Evolutionary conservation across 1,140 invertebrate species (phyloP).

Genomic region (Drosophila mauritiana): DNA sequence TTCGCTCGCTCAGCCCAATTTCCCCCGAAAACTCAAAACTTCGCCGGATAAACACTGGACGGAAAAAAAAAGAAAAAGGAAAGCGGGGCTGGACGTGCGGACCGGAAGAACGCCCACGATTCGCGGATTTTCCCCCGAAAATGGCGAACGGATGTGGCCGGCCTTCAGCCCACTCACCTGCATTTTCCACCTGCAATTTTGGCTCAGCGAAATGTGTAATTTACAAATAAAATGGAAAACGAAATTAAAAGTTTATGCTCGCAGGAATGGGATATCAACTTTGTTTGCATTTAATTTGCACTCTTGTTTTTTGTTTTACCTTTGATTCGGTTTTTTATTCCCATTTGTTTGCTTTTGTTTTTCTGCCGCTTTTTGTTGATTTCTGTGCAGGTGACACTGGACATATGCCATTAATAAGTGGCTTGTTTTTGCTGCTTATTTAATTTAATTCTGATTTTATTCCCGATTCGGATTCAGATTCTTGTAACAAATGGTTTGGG

Average conservation of each 20-base stretch:
- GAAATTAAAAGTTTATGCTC: conserved; percentile 19
- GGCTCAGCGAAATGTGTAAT: conserved; percentile 39
- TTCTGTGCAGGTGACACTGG: conserved; percentile 25
- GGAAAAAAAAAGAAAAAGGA: not conserved
- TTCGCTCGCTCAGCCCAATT: not conserved
- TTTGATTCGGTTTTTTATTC: conserved; percentile 23
- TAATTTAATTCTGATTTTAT: conserved; percentile 32
- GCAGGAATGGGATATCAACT: conserved; percentile 24
- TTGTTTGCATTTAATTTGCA: conserved; percentile 54
- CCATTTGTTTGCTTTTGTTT: conserved; percentile 4
- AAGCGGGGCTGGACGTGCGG: conserved; percentile 59
- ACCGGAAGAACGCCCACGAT: conserved; percentile 74
- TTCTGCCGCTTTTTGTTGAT: conserved; percentile 30
- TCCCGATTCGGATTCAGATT: conserved; percentile 18
- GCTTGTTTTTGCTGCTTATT: conserved; percentile 28
- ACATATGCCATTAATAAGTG: conserved; percentile 66
- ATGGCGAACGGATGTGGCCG: conserved; percentile 44
- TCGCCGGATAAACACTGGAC: conserved; percentile 19
- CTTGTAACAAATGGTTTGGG: conserved; percentile 31
- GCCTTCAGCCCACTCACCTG: not conserved
- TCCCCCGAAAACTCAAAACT: conserved; percentile 12
- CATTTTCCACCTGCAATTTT: conserved; percentile 18
- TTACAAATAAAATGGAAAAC: conserved; percentile 22
- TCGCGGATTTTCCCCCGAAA: conserved; percentile 42
- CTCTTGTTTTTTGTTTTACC: conserved; percentile 11